Conservation (phyloP, 2,113 vertebrate genomes). For the Cololabis saira region DNA sequence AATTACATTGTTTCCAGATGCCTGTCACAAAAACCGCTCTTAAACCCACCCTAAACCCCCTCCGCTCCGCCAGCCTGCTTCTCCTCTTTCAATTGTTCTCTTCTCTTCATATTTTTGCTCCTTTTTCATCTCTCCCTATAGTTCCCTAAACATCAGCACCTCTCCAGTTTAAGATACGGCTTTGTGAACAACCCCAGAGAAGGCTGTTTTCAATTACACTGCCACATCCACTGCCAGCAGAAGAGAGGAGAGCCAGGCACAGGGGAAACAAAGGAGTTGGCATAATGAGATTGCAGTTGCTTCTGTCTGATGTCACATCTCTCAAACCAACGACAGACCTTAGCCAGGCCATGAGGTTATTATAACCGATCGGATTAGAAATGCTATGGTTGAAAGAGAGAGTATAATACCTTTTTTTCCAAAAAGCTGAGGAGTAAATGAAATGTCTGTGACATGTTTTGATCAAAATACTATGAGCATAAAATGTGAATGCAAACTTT, state of each 20-base stretch:
- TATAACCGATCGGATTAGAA: conserved; percentile 10
- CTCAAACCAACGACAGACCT: conserved; percentile 7
- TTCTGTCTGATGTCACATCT: conserved; percentile 20
- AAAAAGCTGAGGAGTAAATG: no score
- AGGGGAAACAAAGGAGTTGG: conserved; percentile 22
- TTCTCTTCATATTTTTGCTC: conserved; percentile 19
- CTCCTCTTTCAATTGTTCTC: conserved; percentile 45
- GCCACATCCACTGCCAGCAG: conserved; percentile 25
- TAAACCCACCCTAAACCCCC: conserved; percentile 29
- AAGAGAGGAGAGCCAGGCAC: conserved; percentile 15
- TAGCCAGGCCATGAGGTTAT: conserved; percentile 5
- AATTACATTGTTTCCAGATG: conserved; percentile 94
- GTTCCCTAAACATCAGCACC: conserved; percentile 46
- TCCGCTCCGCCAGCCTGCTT: conserved; percentile 22
- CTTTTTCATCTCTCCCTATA: conserved; percentile 30
- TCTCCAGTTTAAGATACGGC: conserved; percentile 69
- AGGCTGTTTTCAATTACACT: conserved; percentile 87
- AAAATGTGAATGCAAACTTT: no score
- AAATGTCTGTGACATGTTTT: no score
- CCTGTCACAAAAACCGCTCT: conserved; percentile 71
- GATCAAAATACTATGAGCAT: no score
- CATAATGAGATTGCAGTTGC: conserved; percentile 17
- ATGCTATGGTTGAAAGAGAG: conserved; percentile 4
- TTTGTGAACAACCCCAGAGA: conserved; percentile 77
- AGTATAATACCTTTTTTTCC: not conserved